Evolutionary conservation across 1,140 invertebrate species (phyloP), one percentile per base, ranked within the genome.

Genomic region (Contarinia nasturtii): DNA sequence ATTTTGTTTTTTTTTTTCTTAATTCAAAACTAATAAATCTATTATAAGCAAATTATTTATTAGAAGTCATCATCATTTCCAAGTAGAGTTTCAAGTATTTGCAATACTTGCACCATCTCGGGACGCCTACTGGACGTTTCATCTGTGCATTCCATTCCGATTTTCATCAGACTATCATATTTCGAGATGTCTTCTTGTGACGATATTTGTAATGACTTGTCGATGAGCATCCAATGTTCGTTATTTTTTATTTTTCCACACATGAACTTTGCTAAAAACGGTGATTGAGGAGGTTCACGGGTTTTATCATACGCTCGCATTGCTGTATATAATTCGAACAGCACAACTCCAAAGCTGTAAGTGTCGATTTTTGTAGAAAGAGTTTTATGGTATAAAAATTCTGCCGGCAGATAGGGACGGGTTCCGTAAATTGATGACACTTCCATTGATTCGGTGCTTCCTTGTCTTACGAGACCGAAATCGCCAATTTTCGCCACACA

Each of bases 341-440:
- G 57, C 10, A 93, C 88, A 50, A 96, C 82, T 10, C 93, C 93
- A 69, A 85, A 97, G 61, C 88, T 90, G 57, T 84, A 97, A 1
- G 87, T 86, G 60, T 98, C 93, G 11, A 95, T 80, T 64, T 93
- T 91, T 0, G 83, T 82, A 0, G 87, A 92, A 1, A 94, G 74
- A 44, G 79, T 73, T 36, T 79, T 80, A 0, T 69, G 74, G 42
- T 75, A 63, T 0, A 89, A 61, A 65, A 88, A 94, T 62, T 98
- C 93, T 27, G 80, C 76, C 0, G 93, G 91, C n/a, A 96, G 64
- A 64, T 98, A 97, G 0, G 87, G 82, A 10, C 75, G 68, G 0
- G 91, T 95, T 5, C 91, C 91, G 61, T 90, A 85, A n/a, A 93
- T 75, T 56, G 76, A 74, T 4, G 69, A 68, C 1, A 77, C 73